Base-by-base conservation (phyloP, 1,140 invertebrate genomes). In the Halictus rubicundus region DNA sequence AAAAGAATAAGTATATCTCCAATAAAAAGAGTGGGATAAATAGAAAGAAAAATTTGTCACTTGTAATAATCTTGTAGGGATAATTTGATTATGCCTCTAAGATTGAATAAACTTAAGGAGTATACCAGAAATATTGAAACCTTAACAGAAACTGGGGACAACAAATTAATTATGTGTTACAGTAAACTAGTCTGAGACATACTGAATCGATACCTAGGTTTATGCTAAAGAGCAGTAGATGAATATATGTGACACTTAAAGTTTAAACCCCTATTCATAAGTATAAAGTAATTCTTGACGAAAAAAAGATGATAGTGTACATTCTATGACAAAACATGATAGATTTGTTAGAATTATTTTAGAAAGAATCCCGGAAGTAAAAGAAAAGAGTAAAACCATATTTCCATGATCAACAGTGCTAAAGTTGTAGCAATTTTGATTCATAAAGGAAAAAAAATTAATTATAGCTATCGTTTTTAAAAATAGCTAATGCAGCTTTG, bases 401-500 rank as follows among this genome's bases (percentile, higher is more conserved):
- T 23, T 73, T 46, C 63, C 49, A 19, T 57, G 3, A 71, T 42
- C 32, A 27, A 78, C 46, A 25, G 46, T 73, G 69, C 77, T 65
- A 32, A 19, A 16, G 16, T 19, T n/a, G 8, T 74, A 66, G 70
- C 60, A 73, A 79, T 74, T 79, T 79, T 74, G 78, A 57, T 37
- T 14, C 16, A 9, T 23, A 57, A 73, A 59, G 37, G 65, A 49
- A 25, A 27, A 32, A 54, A 72, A 25, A 46, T n/a, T 21, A n/a
- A 57, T n/a, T 64, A 74, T 57, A 57, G 66, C 73, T 86, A 88
- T 88, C 59, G 77, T 82, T 78, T 70, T 19, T 81, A 78, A 86
- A 82, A 87, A 63, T 71, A 69, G 83, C 61, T 86, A 79, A 75
- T 69, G 82, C 83, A 89, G 82, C 82, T 88, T 88, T 81, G 72